These are phyloP conservation scores for Wiebesia pumilae DNA, from an alignment of 1,140 invertebrate species.

Conservation along the genomic window DNA sequence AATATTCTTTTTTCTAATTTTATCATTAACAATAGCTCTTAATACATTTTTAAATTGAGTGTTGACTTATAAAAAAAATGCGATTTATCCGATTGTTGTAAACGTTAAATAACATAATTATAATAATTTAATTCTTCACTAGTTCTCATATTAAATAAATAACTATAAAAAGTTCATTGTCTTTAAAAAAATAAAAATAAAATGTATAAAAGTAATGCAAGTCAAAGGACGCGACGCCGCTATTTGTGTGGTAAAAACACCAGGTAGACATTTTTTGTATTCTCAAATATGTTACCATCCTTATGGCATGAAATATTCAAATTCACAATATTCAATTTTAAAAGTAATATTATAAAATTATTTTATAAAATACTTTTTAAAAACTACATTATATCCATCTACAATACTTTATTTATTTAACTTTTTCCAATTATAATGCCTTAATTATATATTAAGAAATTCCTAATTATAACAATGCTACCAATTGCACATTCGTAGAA, in stretches of 20 bases:
- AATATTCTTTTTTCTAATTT: not conserved
- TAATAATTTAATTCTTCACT: not conserved
- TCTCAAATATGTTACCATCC: slow-evolving; percentile 35
- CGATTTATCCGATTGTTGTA: not conserved
- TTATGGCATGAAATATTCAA: not conserved
- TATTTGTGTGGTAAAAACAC: slow-evolving; percentile 41
- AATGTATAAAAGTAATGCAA: not conserved
- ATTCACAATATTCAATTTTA: not conserved
- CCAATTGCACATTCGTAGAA: not conserved
- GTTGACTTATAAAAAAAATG: not conserved
- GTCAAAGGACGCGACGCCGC: slow-evolving; percentile 15
- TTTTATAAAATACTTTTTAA: not conserved
- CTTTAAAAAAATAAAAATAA: not conserved
- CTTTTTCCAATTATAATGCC: no score
- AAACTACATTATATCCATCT: not conserved
- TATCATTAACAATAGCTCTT: not conserved
- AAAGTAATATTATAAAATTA: not conserved
- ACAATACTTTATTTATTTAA: not conserved
- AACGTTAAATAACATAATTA: not conserved
- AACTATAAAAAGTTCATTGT: not conserved
- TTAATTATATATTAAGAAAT: not conserved
- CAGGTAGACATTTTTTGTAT: slow-evolving; percentile 31
- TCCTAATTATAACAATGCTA: not conserved
- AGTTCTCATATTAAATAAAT: not conserved
- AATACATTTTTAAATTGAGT: not conserved